Evolutionary conservation across 2,888 invertebrate genomes (phyloP), one percentile per base, ranked within the genome.

Genomic region (Agriotes lineatus): DNA sequence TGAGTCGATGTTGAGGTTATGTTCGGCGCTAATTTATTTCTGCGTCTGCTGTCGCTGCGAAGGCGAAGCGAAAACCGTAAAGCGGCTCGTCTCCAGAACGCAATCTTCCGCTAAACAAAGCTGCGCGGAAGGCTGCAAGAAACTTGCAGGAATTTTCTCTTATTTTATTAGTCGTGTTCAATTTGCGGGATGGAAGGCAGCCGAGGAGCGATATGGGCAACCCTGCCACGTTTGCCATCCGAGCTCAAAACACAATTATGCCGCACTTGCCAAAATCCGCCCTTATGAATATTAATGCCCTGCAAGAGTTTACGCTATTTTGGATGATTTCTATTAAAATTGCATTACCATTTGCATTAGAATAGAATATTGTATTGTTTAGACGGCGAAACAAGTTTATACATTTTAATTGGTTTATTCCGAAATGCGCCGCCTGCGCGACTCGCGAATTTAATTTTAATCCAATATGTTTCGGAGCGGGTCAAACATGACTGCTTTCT

Each of bases 281-380:
- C 44, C 70, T 70, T 70, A 70, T 70, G 70, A 70, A 70, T 70
- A 70, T 70, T 70, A 70, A 70, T 70, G 56, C 22, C 52, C 37
- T 62, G 48, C 62, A 62, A 67, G 63, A 70, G 67, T 70, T 70
- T 67, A 63, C 67, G 59, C 67, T 67, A 70, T 62, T 70, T 70
- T 67, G 59, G 70, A 67, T 59, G 67, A 70, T 70, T 70, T 70
- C 70, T 70, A 70, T 70, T 70, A 70, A 70, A 70, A 70, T 70
- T 70, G 70, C 63, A 70, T 70, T 67, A 70, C 57, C 30, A 67
- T 67, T 67, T 57, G 70, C 67, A 70, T 70, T 70, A 67, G 44
- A 70, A 70, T 67, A 48, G 70, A 67, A 66, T 66, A 70, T 67
- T 67, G 70, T 67, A 70, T 70, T 66, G 69, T 69, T 69, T 65